A percentile compares a stretch with the other conserved stretches of the same genome.
Conservation (phyloP, 2,113 vertebrate species). For the Petaurus breviceps region DNA sequence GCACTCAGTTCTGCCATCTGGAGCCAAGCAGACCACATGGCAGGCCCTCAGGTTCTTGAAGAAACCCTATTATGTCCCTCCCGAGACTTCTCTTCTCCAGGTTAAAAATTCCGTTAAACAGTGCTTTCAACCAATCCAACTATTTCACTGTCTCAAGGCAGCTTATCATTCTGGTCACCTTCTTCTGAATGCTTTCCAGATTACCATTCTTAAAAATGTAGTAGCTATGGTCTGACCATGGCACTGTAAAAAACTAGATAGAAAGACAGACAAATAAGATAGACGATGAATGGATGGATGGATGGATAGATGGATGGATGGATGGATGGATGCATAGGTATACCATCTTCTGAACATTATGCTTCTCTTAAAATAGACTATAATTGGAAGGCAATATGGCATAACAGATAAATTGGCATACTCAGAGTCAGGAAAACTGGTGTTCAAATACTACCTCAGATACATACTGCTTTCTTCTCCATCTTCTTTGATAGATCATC, state of each 20-base stretch:
- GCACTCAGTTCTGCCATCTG: no score
- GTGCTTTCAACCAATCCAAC: neutral
- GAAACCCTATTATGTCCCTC: neutral
- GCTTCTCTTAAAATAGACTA: neutral
- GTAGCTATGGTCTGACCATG: neutral
- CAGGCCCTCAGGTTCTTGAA: no score
- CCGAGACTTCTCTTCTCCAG: neutral
- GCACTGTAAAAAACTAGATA: neutral
- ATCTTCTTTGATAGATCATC: neutral
- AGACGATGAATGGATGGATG: no score
- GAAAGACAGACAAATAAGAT: neutral
- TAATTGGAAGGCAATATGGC: neutral
- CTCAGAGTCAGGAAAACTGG: neutral
- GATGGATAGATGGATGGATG: no score
- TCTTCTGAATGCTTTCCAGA: neutral
- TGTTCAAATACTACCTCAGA: no score
- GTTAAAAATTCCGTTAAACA: neutral
- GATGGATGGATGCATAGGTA: no score
- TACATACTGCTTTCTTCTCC: neutral
- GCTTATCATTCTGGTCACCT: neutral
- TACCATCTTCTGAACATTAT: neutral
- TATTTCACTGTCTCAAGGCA: neutral
- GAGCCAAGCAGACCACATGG: no score
- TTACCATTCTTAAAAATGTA: neutral
- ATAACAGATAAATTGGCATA: neutral